Base-by-base conservation (phyloP, 2,113 vertebrate genomes). In the Rhinichthys klamathensis region DNA sequence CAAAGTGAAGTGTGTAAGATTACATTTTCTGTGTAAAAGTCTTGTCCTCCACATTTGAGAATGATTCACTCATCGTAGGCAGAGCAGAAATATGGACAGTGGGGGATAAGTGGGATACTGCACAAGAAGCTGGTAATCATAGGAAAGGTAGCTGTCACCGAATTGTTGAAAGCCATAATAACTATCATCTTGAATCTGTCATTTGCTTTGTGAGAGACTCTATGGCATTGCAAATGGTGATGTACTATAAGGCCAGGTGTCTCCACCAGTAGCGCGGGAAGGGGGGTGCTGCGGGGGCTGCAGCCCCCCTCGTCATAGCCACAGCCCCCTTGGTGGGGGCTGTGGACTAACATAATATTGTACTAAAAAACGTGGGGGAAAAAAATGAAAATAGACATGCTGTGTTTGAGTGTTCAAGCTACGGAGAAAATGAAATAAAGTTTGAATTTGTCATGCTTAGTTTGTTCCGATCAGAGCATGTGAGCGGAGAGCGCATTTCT, bases 131-230 rank as follows among this genome's bases (percentile, higher is more conserved):
- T 70, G 30, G 80, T 69, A 82, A 82, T 82, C 80, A 82, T 32
- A 82, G 9, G 6, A 56, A 83, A 70, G 65, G 81, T 72, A 56
- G 46, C 30, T 58, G 67, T 72, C 81, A 72, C 32, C 30, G 49
- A 70, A 72, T 56, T 12, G 30, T 72, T 58, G 46, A 70, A 83
- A 54, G 65, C 81, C 54, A 21, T 83, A 83, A 83, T 83, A 83
- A 72, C 81, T 58, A 83, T 83, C 81, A 83, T 83, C 67, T 41
- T 35, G 81, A 38, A 70, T 83, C 49, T 72, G 46, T 69, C 80
- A 70, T 70, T 27, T 56, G 27, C 49, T 70, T 69, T 69, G 27
- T 56, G 65, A 56, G 11, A 82, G 30, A 82, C 46, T 70, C 80
- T 70, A 16, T 79, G 54, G 32, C 32, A n/a, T 60, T 41, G 51